A percentile compares a stretch with the other conserved stretches of the same genome.
Evolutionary conservation across 2,888 invertebrate genomes (phyloP).

Genomic region (Amphipoea lucens): DNA sequence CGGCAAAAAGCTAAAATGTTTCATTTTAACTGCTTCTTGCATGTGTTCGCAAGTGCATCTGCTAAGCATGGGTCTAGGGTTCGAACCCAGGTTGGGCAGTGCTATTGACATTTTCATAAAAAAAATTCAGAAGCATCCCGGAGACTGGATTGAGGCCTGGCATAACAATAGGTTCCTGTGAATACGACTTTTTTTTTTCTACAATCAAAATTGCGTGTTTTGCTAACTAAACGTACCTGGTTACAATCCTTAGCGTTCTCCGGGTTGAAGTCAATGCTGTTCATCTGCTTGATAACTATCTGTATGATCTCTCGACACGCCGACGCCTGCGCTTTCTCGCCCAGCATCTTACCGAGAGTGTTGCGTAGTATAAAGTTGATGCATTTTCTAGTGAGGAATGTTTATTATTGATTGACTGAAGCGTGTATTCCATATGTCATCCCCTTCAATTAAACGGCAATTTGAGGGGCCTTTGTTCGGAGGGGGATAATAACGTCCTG

Average conservation of each 20-base stretch:
- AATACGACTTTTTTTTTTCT: too few relatives aligned
- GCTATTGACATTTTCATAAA: too few relatives aligned
- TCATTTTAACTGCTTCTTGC: neutral
- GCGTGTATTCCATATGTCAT: too few relatives aligned
- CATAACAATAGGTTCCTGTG: too few relatives aligned
- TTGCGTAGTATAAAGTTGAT: slow-evolving; percentile 98
- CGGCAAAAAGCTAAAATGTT: neutral
- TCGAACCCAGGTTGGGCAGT: too few relatives aligned
- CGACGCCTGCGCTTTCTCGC: slow-evolving; percentile 98
- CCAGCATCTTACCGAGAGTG: slow-evolving; percentile 97
- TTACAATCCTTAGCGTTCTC: slow-evolving; percentile 97
- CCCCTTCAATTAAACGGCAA: too few relatives aligned
- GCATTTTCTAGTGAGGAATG: slow-evolving; percentile 93
- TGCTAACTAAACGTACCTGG: slow-evolving; percentile 72
- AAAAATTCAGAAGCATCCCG: too few relatives aligned
- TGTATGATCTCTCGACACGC: slow-evolving; percentile 98
- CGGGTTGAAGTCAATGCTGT: slow-evolving; percentile 97
- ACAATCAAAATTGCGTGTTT: neutral
- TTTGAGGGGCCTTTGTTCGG: too few relatives aligned
- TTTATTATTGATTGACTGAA: neutral
- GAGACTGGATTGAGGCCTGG: too few relatives aligned
- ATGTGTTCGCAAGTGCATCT: too few relatives aligned
- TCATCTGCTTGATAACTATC: slow-evolving; percentile 98
- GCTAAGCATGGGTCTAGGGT: too few relatives aligned
- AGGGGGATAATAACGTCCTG: too few relatives aligned